These are phyloP conservation scores for Indri indri DNA, from an alignment of 2,113 vertebrate genomes.

Conservation along the genomic window DNA sequence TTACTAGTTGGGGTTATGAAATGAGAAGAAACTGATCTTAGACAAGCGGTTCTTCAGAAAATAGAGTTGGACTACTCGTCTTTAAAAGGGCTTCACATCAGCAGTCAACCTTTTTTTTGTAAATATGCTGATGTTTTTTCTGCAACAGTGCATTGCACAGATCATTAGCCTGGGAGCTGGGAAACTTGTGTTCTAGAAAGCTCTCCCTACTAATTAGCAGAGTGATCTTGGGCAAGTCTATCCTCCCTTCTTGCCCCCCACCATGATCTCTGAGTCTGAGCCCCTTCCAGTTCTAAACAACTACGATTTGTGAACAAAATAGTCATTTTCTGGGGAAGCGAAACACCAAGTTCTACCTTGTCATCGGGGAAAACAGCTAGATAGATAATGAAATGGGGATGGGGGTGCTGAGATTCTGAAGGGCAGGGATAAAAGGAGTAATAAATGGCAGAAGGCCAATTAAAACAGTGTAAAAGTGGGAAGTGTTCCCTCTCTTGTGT, in stretches of 20 bases:
- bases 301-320: conserved; percentile 32
- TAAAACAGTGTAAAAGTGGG: not conserved
- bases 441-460: not conserved
- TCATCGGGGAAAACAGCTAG: not conserved
- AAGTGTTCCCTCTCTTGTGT: not conserved
- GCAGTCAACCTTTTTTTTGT: not conserved
- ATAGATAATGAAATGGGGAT: not conserved
- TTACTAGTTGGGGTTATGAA: not conserved
- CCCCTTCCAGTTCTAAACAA: not conserved
- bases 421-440: not conserved
- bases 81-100: not conserved
- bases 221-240: not conserved
- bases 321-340: conserved; percentile 29
- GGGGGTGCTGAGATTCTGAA: not conserved
- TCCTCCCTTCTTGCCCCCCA: not conserved
- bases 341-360: not conserved
- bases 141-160: not conserved
- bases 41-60: not conserved
- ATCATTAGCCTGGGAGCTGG: not conserved
- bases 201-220: not conserved
- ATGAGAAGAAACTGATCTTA: not conserved
- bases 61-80: too few relatives aligned
- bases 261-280: not conserved
- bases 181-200: not conserved
- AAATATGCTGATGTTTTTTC: not conserved